A percentile compares a stretch with the other conserved stretches of the same genome.
phyloP scores from a whole-genome alignment of 2,797 vertebrate genomes.

The Cirrhinus mrigala region DNA sequence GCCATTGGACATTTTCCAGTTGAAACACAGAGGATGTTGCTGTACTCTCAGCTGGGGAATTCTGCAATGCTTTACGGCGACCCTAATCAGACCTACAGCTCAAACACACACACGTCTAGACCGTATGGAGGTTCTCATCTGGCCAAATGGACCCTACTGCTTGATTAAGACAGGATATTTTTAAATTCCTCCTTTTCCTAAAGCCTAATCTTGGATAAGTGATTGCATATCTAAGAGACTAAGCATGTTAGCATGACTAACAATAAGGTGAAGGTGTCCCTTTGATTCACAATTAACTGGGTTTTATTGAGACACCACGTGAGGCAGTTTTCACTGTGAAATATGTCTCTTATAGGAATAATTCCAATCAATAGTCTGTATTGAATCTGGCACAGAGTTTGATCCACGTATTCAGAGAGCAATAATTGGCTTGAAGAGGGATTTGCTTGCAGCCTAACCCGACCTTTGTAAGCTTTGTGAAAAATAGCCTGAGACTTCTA shows the following conservation, averaged over 20 bases:
- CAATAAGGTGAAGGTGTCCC: conserved; percentile 52
- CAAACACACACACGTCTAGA: conserved; percentile 59
- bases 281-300: conserved; percentile 27
- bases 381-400: conserved; percentile 17
- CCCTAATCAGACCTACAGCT: conserved; percentile 63
- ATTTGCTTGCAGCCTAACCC: conserved; percentile 73
- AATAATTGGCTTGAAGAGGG: conserved; percentile 73
- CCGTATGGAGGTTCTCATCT: conserved; percentile 54
- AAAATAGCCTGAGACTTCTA: conserved; percentile 61
- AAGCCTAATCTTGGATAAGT: conserved; percentile 70
- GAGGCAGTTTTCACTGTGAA: conserved; percentile 14
- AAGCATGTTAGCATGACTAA: conserved; percentile 62
- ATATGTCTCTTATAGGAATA: conserved; percentile 40
- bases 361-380: conserved; percentile 25
- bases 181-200: conserved; percentile 60
- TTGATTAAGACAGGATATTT: conserved; percentile 71
- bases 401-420: conserved; percentile 65
- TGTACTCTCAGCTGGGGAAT: conserved; percentile 68
- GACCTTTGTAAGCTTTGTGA: conserved; percentile 68
- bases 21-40: conserved; percentile 75
- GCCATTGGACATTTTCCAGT: conserved; percentile 69
- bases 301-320: conserved; percentile 23
- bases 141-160: conserved; percentile 56
- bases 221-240: conserved; percentile 63
- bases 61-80: conserved; percentile 61